Conservation (phyloP, 2,888 invertebrate species). For the Muschampia plurimacula region DNA sequence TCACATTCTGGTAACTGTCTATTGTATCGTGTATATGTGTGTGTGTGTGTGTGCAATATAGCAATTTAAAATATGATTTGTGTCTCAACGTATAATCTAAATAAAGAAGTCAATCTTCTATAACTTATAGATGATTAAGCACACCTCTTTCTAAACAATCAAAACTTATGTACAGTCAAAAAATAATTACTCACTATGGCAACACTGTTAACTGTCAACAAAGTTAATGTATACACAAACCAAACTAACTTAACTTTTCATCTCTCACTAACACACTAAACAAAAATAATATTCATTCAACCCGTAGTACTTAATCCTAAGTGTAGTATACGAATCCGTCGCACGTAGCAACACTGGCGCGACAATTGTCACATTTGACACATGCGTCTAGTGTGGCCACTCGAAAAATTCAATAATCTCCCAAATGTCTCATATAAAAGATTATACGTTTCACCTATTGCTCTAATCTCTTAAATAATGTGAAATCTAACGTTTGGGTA, state of each 20-base stretch:
- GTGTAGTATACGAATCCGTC: conserved; percentile 42
- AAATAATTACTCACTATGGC: conserved; percentile 83
- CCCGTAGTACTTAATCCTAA: conserved; percentile 51
- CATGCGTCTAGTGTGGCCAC: conserved; percentile 53
- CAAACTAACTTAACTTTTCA: conserved; percentile 67
- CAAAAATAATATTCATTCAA: conserved; percentile 56
- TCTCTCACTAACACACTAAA: conserved; percentile 75
- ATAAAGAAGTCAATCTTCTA: conserved; percentile 52
- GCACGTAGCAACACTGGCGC: conserved; percentile 35
- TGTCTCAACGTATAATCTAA: conserved; percentile 48
- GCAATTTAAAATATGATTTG: conserved; percentile 39
- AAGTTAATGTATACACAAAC: conserved; percentile 73
- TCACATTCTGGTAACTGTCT: conserved; percentile 81
- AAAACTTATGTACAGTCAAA: conserved; percentile 83
- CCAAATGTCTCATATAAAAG: conserved; percentile 76
- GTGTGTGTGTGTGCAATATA: conserved; percentile 54
- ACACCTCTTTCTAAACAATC: conserved; percentile 74
- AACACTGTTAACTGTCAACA: conserved; percentile 83
- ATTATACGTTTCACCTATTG: conserved; percentile 81
- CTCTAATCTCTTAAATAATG: conserved; percentile 78
- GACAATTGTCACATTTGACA: conserved; percentile 43
- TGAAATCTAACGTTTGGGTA: conserved; percentile 79
- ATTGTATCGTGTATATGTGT: conserved; percentile 64
- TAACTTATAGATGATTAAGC: conserved; percentile 65
- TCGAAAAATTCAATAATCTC: conserved; percentile 64